Percentiles rank a stretch among this genome's conserved stretches.
phyloP scores from a whole-genome alignment of 1,140 invertebrate species.

The Polypedilum vanderplanki region DNA sequence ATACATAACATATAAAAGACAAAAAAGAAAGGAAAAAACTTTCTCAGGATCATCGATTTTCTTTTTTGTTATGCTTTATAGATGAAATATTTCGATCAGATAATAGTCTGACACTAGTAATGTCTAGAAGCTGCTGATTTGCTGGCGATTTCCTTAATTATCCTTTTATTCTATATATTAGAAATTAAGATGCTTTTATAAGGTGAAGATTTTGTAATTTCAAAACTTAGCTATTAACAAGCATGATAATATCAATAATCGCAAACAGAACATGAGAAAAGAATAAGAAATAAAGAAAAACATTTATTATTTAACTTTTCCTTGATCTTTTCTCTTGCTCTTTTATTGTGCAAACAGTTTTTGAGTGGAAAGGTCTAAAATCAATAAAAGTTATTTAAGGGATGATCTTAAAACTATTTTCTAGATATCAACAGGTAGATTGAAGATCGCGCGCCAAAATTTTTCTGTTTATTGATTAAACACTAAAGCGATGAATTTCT shows the following conservation, averaged over 20 bases:
- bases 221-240: neutral
- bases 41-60: conserved; percentile 22
- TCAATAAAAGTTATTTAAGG: conserved; percentile 18
- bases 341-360: neutral
- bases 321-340: neutral
- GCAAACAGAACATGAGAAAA: neutral
- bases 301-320: neutral
- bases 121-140: neutral
- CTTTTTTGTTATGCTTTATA: neutral
- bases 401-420: neutral
- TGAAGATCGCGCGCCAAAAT: conserved; percentile 10
- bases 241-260: conserved; percentile 11
- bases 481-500: neutral
- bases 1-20: neutral
- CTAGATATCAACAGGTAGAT: conserved; percentile 4
- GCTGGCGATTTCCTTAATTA: neutral
- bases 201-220: neutral
- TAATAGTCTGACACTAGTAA: neutral
- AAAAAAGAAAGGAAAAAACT: neutral
- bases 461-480: conserved; percentile 24
- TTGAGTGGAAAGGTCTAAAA: neutral
- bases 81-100: conserved; percentile 11
- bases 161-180: neutral
- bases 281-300: neutral
- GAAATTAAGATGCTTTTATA: neutral